Evolutionary conservation across 2,888 invertebrate species (phyloP), one percentile per base, ranked within the genome.

Genomic region (Venusia cambrica): DNA sequence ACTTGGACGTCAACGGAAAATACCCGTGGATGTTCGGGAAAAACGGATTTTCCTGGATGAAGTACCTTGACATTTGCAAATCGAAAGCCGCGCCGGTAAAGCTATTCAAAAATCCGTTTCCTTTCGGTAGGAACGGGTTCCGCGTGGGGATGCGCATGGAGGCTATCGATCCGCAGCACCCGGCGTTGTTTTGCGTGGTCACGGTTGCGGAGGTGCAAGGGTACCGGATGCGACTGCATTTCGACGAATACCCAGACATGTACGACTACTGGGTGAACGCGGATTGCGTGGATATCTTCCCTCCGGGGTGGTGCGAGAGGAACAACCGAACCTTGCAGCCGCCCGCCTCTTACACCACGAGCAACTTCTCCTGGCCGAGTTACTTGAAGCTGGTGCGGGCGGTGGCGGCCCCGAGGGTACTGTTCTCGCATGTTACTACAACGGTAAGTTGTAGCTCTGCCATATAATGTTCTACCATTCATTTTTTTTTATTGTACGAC

Each of bases 211-310:
- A 95, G 71, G 91, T 94, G 43, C 89, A 90, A 63, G 97, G 97
- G 0, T 95, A 93, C 70, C 89, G 98, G 27, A 76, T 98, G 61
- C 90, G 96, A 46, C 81, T 98, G 28, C 95, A 95, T 72, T 98
- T 98, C 73, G 97, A 98, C 78, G 97, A 96, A 5, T 98, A 94
- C 71, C 91, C 94, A 0, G 94, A 94, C 37, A 90, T 92, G 65
- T 95, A 95, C 62, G 97, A 98, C 75, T 98, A 95, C 75, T 98
- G 98, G 97, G 91, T 93, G 16, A 97, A 97, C 72, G 94, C 95
- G 0, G 96, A 97, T 70, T 95, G 94, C n/a, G 89, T 91, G 62
- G 95, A 97, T 65, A 93, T 98, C 36, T 98, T 97, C 72, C 97
- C 97, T 3, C 91, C 93, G 13, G 96, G 97, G n/a, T 98, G 97